These are phyloP conservation scores for Agrochola macilenta DNA, from an alignment of 2,888 invertebrate genomes.

Conservation along the genomic window DNA sequence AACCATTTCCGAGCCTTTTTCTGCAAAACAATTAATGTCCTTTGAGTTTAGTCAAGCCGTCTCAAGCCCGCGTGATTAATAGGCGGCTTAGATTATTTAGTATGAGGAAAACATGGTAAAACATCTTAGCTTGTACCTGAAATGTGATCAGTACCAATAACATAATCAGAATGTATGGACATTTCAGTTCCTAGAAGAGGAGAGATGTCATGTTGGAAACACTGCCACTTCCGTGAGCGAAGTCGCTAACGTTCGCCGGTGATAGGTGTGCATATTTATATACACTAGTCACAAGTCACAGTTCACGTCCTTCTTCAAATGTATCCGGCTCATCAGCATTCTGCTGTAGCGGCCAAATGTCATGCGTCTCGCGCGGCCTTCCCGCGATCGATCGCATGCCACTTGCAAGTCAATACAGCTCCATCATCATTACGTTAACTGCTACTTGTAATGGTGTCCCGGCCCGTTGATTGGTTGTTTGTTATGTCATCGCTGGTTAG, in stretches of 20 bases:
- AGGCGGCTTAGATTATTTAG: neutral
- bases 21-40: neutral
- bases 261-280: neutral
- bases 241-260: neutral
- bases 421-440: constrained; percentile 24
- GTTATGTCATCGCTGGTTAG: constrained; percentile 10
- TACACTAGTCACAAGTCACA: neutral
- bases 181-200: neutral
- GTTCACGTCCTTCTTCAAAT: constrained; percentile 21
- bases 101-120: too few species aligned
- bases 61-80: neutral
- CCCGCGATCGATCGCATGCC: neutral
- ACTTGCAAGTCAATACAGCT: constrained; percentile 8
- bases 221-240: neutral
- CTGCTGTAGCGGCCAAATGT: neutral
- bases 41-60: neutral
- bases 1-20: neutral
- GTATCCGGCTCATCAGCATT: constrained; percentile 14
- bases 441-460: constrained; percentile 3
- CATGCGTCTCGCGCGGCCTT: constrained; percentile 1
- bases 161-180: neutral
- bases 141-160: neutral
- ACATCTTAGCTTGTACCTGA: neutral
- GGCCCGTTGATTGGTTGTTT: constrained; percentile 7
- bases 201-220: neutral